phyloP scores from a whole-genome alignment of 2,888 invertebrate species.

The Lobophora halterata region DNA sequence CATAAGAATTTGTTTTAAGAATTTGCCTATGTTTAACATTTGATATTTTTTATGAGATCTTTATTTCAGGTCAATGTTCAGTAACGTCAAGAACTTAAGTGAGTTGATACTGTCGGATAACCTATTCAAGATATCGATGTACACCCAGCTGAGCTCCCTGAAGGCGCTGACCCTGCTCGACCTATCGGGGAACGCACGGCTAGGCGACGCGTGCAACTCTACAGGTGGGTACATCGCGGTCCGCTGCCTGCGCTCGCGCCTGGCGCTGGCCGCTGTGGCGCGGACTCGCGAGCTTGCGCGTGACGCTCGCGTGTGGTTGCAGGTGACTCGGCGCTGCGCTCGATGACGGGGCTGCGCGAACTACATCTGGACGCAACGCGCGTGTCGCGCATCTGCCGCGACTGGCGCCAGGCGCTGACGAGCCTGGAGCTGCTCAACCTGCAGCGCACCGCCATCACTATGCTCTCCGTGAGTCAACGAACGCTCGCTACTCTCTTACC shows the following conservation, averaged over 20 bases:
- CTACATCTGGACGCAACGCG: constrained; percentile 9
- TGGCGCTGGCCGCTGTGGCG: too few relatives aligned
- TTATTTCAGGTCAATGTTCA: too few relatives aligned
- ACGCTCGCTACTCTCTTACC: too few relatives aligned
- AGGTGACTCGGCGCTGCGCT: constrained; percentile 12
- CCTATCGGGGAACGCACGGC: constrained; percentile 31
- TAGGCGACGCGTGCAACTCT: constrained; percentile 36
- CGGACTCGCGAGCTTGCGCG: too few relatives aligned
- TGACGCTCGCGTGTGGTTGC: constrained; percentile 3
- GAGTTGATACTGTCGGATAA: too few relatives aligned
- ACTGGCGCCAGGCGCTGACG: constrained; percentile 25
- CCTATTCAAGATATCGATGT: too few relatives aligned
- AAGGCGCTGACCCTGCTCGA: constrained; percentile 21
- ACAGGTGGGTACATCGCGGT: constrained; percentile 6
- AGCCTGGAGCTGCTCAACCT: constrained; percentile 12
- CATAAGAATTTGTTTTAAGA: too few relatives aligned
- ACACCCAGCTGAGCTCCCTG: too few relatives aligned
- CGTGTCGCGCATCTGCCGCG: constrained; percentile 23
- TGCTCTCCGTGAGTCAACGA: constrained; percentile 14
- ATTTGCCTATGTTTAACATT: too few relatives aligned
- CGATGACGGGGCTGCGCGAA: not conserved
- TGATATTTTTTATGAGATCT: too few relatives aligned
- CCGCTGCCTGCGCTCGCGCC: not conserved
- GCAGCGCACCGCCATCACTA: constrained; percentile 1
- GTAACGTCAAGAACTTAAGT: too few relatives aligned